A percentile compares a stretch with the other conserved stretches of the same genome.
These are phyloP conservation scores for Epinephelus cyanopodus DNA, from an alignment of 2,113 vertebrate species.

Conservation along the genomic window DNA sequence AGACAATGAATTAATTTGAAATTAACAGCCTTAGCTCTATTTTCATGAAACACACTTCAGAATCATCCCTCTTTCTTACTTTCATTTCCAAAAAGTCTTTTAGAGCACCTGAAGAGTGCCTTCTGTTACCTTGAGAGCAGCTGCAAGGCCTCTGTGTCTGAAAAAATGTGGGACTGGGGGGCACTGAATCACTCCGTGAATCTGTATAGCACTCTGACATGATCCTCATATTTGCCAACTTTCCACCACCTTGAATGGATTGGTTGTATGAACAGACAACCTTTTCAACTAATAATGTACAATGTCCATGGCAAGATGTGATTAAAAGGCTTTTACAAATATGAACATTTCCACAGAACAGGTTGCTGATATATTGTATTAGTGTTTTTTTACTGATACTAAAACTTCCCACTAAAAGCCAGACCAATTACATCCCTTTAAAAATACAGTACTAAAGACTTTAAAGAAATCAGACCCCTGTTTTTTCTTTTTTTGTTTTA, in stretches of 20 bases:
- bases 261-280: background rate
- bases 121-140: conserved; percentile 63
- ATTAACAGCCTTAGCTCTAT: conserved; percentile 23
- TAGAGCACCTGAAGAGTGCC: background rate
- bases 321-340: background rate
- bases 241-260: background rate
- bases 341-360: background rate
- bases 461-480: background rate
- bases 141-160: conserved; percentile 19
- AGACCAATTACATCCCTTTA: background rate
- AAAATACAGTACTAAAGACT: background rate
- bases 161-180: background rate
- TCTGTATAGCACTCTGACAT: background rate
- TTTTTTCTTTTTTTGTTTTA: background rate
- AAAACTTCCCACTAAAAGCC: background rate
- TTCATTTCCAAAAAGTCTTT: conserved; percentile 21
- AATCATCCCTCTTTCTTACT: background rate
- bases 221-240: background rate
- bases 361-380: background rate
- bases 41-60: conserved; percentile 12
- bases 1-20: conserved; percentile 37
- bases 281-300: background rate
- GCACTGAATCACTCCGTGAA: background rate
- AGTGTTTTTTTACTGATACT: background rate
- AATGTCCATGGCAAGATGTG: background rate